These are phyloP conservation scores for Trissolcus japonicus DNA, from an alignment of 2,888 invertebrate genomes.

Conservation along the genomic window DNA sequence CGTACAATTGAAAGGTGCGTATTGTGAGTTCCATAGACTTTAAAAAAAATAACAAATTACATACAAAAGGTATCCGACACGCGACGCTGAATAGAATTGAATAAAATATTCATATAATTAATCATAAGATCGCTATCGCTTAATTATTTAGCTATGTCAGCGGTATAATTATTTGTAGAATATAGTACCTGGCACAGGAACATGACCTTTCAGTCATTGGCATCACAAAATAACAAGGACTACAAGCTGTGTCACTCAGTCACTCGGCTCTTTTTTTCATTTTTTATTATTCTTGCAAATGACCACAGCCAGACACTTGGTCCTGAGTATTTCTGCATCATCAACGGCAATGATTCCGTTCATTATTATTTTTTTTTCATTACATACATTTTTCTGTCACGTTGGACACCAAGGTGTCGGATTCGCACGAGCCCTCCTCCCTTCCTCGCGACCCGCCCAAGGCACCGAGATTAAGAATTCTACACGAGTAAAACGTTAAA, in stretches of 20 bases:
- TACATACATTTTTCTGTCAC: slow-evolving; percentile 35
- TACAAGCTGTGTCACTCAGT: slow-evolving; percentile 72
- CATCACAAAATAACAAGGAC: slow-evolving; percentile 76
- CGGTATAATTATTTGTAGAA: slow-evolving; percentile 70
- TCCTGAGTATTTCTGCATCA: slow-evolving; percentile 76
- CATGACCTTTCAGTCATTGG: slow-evolving; percentile 76
- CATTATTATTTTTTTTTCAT: slow-evolving; percentile 52
- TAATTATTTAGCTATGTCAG: slow-evolving; percentile 65
- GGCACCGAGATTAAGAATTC: slow-evolving; percentile 47
- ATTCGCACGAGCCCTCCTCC: slow-evolving; percentile 45
- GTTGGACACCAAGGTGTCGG: slow-evolving; percentile 58
- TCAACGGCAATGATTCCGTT: slow-evolving; percentile 51
- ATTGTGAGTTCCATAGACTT: slow-evolving; percentile 72
- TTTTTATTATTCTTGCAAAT: slow-evolving; percentile 63
- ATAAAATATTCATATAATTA: slow-evolving; percentile 52
- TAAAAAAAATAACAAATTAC: slow-evolving; percentile 76
- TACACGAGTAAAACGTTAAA: background rate
- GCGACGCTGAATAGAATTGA: slow-evolving; percentile 67
- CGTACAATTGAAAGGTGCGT: slow-evolving; percentile 11
- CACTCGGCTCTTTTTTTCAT: slow-evolving; percentile 62
- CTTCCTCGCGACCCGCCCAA: slow-evolving; percentile 46
- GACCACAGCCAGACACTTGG: slow-evolving; percentile 75
- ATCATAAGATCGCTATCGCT: slow-evolving; percentile 60
- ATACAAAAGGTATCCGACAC: slow-evolving; percentile 72
- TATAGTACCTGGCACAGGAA: slow-evolving; percentile 76